phyloP scores from a whole-genome alignment of 2,888 invertebrate genomes.

The Tetanocera ferruginea region DNA sequence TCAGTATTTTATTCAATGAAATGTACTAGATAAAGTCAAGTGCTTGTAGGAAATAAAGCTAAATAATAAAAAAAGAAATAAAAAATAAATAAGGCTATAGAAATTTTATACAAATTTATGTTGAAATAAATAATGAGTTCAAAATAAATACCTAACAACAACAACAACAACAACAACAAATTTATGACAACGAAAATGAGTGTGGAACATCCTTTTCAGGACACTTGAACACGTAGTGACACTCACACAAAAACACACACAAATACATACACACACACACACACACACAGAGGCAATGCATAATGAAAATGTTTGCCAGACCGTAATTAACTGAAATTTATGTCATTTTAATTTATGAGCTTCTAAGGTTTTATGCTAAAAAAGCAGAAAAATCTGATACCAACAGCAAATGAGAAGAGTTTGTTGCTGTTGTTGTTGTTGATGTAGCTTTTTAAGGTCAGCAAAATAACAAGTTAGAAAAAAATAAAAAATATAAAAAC shows the following conservation, averaged over 20 bases:
- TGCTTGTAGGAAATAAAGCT: too few relatives aligned
- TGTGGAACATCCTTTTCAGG: constrained; percentile 11
- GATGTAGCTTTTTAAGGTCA: constrained; percentile 32
- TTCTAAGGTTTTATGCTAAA: constrained; percentile 32
- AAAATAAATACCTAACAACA: background rate
- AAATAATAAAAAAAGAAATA: too few relatives aligned
- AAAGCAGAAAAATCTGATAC: constrained; percentile 40
- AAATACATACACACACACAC: constrained; percentile 20
- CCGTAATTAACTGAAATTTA: constrained; percentile 63
- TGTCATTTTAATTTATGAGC: constrained; percentile 60
- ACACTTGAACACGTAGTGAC: constrained; percentile 13
- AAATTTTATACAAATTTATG: too few relatives aligned
- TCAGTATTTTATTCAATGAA: too few relatives aligned
- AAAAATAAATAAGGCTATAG: too few relatives aligned
- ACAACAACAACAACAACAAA: too few relatives aligned
- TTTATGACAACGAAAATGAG: constrained; percentile 11
- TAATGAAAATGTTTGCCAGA: constrained; percentile 62
- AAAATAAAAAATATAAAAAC: constrained; percentile 14
- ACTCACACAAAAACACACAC: constrained; percentile 2
- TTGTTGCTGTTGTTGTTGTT: too few relatives aligned
- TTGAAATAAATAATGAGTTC: too few relatives aligned
- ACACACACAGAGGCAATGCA: constrained; percentile 53
- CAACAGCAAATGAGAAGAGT: constrained; percentile 13
- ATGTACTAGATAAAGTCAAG: too few relatives aligned
- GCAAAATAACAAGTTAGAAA: background rate